Evolutionary conservation across 2,113 vertebrate species (phyloP), one percentile per base, ranked within the genome.

Genomic region (Nyctibius bracteatus): DNA sequence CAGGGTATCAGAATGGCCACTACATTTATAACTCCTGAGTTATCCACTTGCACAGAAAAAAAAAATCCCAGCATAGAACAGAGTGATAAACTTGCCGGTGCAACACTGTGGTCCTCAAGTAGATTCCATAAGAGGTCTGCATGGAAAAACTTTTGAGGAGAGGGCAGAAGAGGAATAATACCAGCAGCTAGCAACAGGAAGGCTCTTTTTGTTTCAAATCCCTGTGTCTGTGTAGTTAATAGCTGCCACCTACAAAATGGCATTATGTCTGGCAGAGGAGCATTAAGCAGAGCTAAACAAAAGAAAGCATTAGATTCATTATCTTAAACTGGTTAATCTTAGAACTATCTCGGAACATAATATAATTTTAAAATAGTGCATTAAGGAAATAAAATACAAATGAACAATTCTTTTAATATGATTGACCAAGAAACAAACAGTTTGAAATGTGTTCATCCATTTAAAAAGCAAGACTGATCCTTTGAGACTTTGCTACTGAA

Each of bases 371-470:
- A 62, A 93, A 91, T 58, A 51, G 44, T 47, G 21, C 39, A 67
- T 83, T 88, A 86, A 81, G 63, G 87, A 96, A 95, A 95, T 89
- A 90, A 94, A 94, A 82, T 72, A 71, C 6, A 86, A 88, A 81
- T 37, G 14, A 88, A 51, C 8, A 51, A 72, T 93, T 88, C 6
- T 66, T 83, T 90, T 92, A 89, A 92, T 63, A 57, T 57, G 68
- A 91, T 72, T 86, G 83, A 85, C 57, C 41, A 46, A 90, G 52
- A 86, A 88, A 78, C 30, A 83, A 87, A 52, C 8, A 78, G 33
- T 58, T 47, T 35, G 18, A 81, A 91, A 65, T 51, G 16, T 5
- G 14, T 52, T 72, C n/a, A 54, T 9, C 9, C 16, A 63, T 73
- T 81, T 78, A 54, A 86, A 75, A 52, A 78, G 9, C 12, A 85